These are phyloP conservation scores for Chondrilla cf. caribensis DNA, from an alignment of 37 sponge, comb jelly and placozoan species.

Conservation along the genomic window DNA sequence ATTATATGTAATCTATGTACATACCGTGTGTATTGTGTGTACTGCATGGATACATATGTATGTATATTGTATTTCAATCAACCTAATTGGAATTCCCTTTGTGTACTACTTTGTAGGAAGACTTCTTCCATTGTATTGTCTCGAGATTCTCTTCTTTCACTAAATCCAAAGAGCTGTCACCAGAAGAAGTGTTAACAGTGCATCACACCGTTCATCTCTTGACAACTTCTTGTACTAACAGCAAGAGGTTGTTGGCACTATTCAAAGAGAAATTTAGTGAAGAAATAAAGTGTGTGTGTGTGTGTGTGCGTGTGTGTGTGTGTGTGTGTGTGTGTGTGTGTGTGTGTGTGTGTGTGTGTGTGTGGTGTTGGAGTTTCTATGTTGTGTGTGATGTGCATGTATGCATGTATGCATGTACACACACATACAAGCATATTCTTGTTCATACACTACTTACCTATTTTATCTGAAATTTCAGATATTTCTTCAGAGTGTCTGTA, in stretches of 20 bases:
- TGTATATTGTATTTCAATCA: too few species aligned
- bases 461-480: background rate
- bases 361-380: too few species aligned
- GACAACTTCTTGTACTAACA: background rate
- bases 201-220: background rate
- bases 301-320: too few species aligned
- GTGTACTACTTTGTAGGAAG: background rate
- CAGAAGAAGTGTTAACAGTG: background rate
- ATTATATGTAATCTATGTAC: too few species aligned
- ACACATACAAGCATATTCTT: too few species aligned
- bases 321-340: too few species aligned
- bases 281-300: slow-evolving; percentile 2
- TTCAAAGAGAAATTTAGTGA: background rate
- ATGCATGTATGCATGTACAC: too few species aligned
- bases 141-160: background rate
- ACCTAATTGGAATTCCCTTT: too few species aligned
- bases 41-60: too few species aligned
- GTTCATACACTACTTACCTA: background rate
- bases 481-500: background rate
- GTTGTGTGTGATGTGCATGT: too few species aligned
- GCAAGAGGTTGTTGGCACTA: background rate
- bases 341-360: too few species aligned
- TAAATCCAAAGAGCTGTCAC: background rate
- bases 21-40: too few species aligned
- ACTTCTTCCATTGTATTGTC: background rate